Conservation (phyloP, 2,797 vertebrate species). For the Luscinia megarhynchos region DNA sequence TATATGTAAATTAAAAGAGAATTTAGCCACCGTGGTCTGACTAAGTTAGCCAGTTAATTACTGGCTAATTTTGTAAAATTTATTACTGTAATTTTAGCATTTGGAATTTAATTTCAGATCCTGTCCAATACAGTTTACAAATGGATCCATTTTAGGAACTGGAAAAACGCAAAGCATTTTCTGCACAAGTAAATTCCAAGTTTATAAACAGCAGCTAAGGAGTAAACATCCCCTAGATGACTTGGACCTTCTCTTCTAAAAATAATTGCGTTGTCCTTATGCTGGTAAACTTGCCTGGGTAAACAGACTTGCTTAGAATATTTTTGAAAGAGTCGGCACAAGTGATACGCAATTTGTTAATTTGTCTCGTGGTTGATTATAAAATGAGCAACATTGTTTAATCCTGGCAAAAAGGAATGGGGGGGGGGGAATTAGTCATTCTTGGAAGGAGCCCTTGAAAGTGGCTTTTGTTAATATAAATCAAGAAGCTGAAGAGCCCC, state of each 20-base stretch:
- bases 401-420: conserved; percentile 56
- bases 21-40: conserved; percentile 29
- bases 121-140: background rate
- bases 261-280: background rate
- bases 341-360: conserved; percentile 33
- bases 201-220: conserved; percentile 67
- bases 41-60: conserved; percentile 56
- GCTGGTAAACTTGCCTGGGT: background rate
- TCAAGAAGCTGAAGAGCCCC: conserved; percentile 62
- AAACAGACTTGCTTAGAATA: conserved; percentile 30
- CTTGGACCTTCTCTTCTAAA: conserved; percentile 13
- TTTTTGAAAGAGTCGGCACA: conserved; percentile 28
- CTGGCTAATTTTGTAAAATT: conserved; percentile 37
- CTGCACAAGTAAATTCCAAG: conserved; percentile 59
- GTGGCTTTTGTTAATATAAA: conserved; percentile 77
- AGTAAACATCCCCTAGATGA: conserved; percentile 60
- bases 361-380: conserved; percentile 67
- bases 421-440: conserved; percentile 58
- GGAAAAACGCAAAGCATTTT: background rate
- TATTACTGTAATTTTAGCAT: conserved; percentile 22
- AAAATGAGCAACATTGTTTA: conserved; percentile 71
- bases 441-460: conserved; percentile 65
- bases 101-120: conserved; percentile 5
- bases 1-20: conserved; percentile 20
- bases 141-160: background rate